Conservation (phyloP, 2,888 invertebrate genomes). For the Agrochola lychnidis region DNA sequence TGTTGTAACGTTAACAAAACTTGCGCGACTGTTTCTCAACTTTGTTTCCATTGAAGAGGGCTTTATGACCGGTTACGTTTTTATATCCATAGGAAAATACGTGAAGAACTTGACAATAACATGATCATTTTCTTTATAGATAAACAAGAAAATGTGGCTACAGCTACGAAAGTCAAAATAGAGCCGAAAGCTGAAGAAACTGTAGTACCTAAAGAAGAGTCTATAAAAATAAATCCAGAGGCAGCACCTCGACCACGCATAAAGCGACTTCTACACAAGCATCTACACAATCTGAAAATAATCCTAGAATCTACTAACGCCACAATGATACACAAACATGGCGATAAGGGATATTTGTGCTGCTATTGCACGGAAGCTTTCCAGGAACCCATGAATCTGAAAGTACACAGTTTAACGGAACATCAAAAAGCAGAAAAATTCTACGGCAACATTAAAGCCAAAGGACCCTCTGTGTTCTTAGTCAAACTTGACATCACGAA, state of each 20-base stretch:
- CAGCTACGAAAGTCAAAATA: conserved; percentile 5
- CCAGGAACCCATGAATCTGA: conserved; percentile 72
- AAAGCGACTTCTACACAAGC: conserved; percentile 32
- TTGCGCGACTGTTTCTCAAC: too few species aligned
- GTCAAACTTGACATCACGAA: conserved; percentile 49
- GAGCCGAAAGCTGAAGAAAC: not conserved
- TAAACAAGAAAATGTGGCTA: conserved; percentile 32
- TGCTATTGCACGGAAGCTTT: conserved; percentile 72
- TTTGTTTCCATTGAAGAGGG: not conserved
- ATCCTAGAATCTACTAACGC: conserved; percentile 45
- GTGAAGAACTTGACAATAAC: conserved; percentile 28
- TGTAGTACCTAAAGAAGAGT: not conserved
- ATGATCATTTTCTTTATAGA: conserved; percentile 52
- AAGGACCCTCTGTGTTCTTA: conserved; percentile 23
- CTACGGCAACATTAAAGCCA: conserved; percentile 21
- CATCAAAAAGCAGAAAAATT: conserved; percentile 21
- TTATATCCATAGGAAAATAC: not conserved
- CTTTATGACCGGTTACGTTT: not conserved
- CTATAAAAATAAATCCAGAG: not conserved
- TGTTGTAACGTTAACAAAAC: not conserved
- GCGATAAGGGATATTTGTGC: conserved; percentile 75
- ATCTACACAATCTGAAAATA: conserved; percentile 42
- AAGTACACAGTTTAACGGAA: conserved; percentile 70
- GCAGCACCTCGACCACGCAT: not conserved
- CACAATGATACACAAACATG: conserved; percentile 44